Evolutionary conservation across 2,797 vertebrate genomes (phyloP).

Genomic region (Hozukius guyotensis): DNA sequence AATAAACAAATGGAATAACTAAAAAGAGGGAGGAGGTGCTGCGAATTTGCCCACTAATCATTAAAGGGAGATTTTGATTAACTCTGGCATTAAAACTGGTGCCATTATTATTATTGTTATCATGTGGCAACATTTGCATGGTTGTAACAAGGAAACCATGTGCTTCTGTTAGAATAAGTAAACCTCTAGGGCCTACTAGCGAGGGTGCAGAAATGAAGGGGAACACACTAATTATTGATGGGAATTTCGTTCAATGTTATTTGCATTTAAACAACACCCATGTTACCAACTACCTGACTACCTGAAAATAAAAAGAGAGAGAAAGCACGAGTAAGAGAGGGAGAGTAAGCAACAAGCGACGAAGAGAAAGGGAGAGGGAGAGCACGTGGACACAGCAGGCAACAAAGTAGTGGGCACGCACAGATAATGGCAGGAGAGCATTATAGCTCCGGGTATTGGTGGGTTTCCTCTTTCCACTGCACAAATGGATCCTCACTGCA

Average conservation of each 20-base stretch:
- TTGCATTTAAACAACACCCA: conserved; percentile 30
- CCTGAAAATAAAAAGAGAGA: neutral
- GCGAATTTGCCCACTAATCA: conserved; percentile 1
- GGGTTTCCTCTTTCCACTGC: neutral
- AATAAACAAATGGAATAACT: conserved; percentile 34
- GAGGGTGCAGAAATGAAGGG: neutral
- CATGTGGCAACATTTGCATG: neutral
- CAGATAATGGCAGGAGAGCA: neutral
- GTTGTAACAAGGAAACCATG: conserved; percentile 8
- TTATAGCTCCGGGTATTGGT: neutral
- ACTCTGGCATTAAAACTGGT: conserved; percentile 10
- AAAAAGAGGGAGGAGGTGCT: conserved; percentile 4
- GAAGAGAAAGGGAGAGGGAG: neutral
- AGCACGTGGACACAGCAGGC: neutral
- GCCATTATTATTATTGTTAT: neutral
- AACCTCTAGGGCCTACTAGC: neutral
- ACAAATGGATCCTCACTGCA: neutral
- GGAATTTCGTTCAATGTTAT: conserved; percentile 2
- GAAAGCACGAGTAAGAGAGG: neutral
- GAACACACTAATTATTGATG: conserved; percentile 19
- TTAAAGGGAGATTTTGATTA: conserved; percentile 3
- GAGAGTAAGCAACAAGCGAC: neutral
- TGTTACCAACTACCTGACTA: neutral
- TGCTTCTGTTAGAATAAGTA: neutral
- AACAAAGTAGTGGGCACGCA: neutral